phyloP scores from a whole-genome alignment of 2,797 vertebrate genomes.

The Lepilemur ruficaudatus region DNA sequence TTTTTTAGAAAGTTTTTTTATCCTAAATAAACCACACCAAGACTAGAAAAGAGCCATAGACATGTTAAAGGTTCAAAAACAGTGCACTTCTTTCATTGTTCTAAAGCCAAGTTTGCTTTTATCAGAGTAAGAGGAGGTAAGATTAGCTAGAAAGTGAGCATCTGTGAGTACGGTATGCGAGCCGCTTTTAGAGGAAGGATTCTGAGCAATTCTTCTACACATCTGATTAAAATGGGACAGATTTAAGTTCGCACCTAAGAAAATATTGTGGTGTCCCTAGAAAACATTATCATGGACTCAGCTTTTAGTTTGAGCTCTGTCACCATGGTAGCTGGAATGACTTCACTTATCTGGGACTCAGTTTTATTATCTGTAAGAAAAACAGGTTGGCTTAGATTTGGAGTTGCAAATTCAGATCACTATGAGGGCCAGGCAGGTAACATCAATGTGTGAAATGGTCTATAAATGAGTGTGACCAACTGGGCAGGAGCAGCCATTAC shows the following conservation, averaged over 20 bases:
- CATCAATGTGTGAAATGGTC: background rate
- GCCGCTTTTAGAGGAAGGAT: background rate
- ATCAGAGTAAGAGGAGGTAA: background rate
- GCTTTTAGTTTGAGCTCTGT: background rate
- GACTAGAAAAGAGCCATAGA: background rate
- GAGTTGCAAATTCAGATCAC: background rate
- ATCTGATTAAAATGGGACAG: background rate
- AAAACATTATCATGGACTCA: background rate
- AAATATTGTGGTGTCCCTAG: background rate
- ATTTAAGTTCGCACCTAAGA: background rate
- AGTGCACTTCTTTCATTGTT: background rate
- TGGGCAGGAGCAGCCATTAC: too few relatives aligned
- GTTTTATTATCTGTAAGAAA: slow-evolving; percentile 19
- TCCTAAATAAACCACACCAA: background rate
- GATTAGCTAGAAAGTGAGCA: background rate
- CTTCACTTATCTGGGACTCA: background rate
- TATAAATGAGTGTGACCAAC: background rate
- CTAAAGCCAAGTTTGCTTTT: background rate
- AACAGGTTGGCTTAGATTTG: background rate
- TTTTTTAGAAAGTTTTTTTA: background rate
- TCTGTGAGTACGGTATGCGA: background rate
- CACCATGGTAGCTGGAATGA: background rate
- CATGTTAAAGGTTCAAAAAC: background rate
- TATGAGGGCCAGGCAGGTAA: background rate
- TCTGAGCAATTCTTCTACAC: background rate